Evolutionary conservation across 1,140 invertebrate genomes (phyloP).

Genomic region (Sycophaga agraensis): DNA sequence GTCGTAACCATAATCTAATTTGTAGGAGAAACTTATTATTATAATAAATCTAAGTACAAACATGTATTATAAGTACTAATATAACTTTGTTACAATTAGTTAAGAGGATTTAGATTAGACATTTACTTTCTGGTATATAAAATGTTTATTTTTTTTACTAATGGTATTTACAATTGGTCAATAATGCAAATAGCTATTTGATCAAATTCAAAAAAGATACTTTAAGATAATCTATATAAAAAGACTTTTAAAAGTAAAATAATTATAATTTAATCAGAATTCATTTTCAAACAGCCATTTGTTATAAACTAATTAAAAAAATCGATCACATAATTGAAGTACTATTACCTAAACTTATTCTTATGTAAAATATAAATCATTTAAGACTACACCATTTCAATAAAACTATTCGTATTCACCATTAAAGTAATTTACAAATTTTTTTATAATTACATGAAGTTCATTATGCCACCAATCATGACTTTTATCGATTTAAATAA

Average conservation of each 20-base stretch:
- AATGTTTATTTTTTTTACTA: slow-evolving; percentile 28
- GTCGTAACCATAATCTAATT: slow-evolving; percentile 29
- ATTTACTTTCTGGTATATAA: slow-evolving; percentile 27
- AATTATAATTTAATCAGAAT: slow-evolving; percentile 10
- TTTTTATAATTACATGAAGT: slow-evolving; percentile 9
- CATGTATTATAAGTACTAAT: not conserved
- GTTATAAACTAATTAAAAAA: slow-evolving; percentile 23
- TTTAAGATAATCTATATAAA: too few relatives aligned
- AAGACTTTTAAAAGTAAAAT: slow-evolving; percentile 1
- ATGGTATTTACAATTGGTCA: slow-evolving; percentile 29
- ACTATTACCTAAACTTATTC: slow-evolving; percentile 15
- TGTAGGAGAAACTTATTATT: too few relatives aligned
- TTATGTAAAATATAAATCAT: slow-evolving; percentile 22
- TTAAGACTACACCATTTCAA: not conserved
- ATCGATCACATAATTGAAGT: slow-evolving; percentile 27
- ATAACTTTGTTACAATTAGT: slow-evolving; percentile 3
- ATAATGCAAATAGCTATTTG: slow-evolving; percentile 11
- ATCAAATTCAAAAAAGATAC: slow-evolving; percentile 9
- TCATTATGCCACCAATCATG: slow-evolving; percentile 9
- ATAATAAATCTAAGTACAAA: too few relatives aligned
- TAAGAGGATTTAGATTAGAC: slow-evolving; percentile 8
- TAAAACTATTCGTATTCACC: slow-evolving; percentile 11
- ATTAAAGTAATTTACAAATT: slow-evolving; percentile 15
- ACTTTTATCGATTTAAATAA: slow-evolving; percentile 18
- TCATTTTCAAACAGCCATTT: slow-evolving; percentile 25